Evolutionary conservation across 2,113 vertebrate species (phyloP).

Genomic region (Alexandromys fortis): DNA sequence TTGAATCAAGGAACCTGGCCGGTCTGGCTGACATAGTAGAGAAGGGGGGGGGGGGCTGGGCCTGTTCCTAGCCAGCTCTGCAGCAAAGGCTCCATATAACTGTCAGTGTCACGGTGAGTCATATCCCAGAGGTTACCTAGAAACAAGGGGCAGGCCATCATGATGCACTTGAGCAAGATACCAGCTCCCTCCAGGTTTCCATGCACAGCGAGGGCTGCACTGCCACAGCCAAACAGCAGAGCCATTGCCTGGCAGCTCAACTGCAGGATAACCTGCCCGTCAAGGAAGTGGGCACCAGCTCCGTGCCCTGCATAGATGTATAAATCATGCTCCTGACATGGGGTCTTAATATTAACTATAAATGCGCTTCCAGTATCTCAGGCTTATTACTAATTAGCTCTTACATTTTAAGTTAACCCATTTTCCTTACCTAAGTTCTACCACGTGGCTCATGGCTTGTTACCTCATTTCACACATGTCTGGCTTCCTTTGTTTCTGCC

Average conservation of each 20-base stretch:
- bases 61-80: conserved; percentile 91
- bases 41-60: conserved; percentile 83
- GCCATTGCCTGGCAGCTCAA: conserved; percentile 88
- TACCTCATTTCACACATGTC: not conserved
- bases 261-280: conserved; percentile 87
- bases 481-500: not conserved
- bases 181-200: conserved; percentile 92
- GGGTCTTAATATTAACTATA: not conserved
- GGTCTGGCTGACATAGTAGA: conserved; percentile 86
- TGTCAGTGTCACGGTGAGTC: conserved; percentile 94
- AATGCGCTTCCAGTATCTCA: not conserved
- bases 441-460: not conserved
- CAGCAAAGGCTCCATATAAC: conserved; percentile 91
- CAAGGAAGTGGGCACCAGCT: conserved; percentile 90
- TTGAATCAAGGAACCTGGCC: conserved; percentile 91
- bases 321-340: too few relatives aligned
- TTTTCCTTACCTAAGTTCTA: not conserved
- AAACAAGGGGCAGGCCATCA: conserved; percentile 92
- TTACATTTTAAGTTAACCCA: not conserved
- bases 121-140: conserved; percentile 96
- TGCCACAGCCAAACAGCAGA: conserved; percentile 94
- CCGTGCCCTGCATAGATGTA: conserved; percentile 91
- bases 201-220: conserved; percentile 90
- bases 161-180: conserved; percentile 92
- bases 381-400: not conserved